phyloP scores from a whole-genome alignment of 2,888 invertebrate genomes.

The Drosophila sordidula region DNA sequence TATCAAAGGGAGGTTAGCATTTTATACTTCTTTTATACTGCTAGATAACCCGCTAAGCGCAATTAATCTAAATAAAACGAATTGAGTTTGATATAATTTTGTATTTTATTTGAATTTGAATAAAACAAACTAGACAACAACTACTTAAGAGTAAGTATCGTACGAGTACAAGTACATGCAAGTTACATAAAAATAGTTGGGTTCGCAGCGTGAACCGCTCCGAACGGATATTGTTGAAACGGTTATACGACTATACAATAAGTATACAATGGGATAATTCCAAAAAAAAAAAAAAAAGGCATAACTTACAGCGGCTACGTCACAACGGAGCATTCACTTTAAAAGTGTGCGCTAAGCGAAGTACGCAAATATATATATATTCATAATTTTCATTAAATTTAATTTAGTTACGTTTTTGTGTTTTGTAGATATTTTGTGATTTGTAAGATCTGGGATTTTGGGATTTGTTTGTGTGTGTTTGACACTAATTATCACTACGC shows the following conservation, averaged over 20 bases:
- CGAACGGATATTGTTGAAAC: conserved; percentile 45
- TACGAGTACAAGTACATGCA: conserved; percentile 66
- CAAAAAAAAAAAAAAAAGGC: conserved; percentile 66
- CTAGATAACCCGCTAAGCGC: too few species aligned
- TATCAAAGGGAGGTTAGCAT: too few species aligned
- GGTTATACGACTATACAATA: conserved; percentile 42
- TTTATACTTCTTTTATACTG: too few species aligned
- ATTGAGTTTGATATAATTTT: conserved; percentile 37
- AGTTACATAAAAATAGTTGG: conserved; percentile 71
- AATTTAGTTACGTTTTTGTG: conserved; percentile 11
- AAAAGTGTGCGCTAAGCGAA: conserved; percentile 57
- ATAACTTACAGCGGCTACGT: conserved; percentile 70
- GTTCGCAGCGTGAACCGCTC: conserved; percentile 31
- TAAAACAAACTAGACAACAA: conserved; percentile 81
- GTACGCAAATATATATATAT: conserved; percentile 33
- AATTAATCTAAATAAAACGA: not conserved
- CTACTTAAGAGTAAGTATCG: conserved; percentile 73
- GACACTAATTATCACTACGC: conserved; percentile 81
- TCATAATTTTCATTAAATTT: conserved; percentile 8
- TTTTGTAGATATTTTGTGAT: conserved; percentile 4
- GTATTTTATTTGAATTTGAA: conserved; percentile 74
- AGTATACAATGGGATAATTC: conserved; percentile 52
- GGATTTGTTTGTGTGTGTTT: conserved; percentile 72
- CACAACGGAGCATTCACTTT: conserved; percentile 60
- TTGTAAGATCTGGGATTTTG: conserved; percentile 22